Base-by-base conservation (phyloP, 92 coral and sea anemone genomes). In the Siderastrea siderea region DNA sequence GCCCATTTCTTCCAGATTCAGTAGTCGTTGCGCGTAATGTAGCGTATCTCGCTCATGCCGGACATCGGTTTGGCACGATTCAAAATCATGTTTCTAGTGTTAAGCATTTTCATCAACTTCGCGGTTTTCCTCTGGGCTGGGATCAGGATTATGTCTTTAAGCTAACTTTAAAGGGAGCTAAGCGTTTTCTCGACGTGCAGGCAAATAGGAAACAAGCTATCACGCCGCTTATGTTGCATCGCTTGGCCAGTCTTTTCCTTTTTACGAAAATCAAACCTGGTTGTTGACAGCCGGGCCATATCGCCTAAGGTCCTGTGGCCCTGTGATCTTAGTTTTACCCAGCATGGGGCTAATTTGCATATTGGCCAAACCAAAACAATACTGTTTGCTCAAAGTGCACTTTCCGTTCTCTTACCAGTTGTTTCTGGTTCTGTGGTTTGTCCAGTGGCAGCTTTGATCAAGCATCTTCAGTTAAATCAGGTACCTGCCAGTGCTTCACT, bases 51-150 rank as follows among this genome's bases (percentile, higher is more conserved):
- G 14, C 64, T 10, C 64, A 49, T 1, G 45, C 7, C n/a, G 81
- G 81, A 13, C 66, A 15, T 13, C 4, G 65, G 16, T 77, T 53
- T 55, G 68, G 81, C 19, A 77, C 68, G 10, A 74, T 74, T 46
- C 7, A 74, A 57, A 74, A 74, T 74, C 78, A 74, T 16, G 13
- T 74, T 44, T 74, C 60, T 13, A 74, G 78, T 74, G 15, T 74
- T 74, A 74, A 71, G 51, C 60, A 73, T 47, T 73, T 73, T 47
- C 57, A 73, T 7, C 78, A 73, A 75, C 14, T 50, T 52, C 4
- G n/a, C 15, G 80, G 80, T 52, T 75, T 75, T 75, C 46, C 0
- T 19, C 45, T 61, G 63, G 80, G 63, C 5, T 78, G 81, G 83
- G 63, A 43, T 15, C 47, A 17, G 2, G 70, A 78, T 57, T 78